phyloP scores from a whole-genome alignment of 2,888 invertebrate genomes.

The Dolichopus griseipennis region DNA sequence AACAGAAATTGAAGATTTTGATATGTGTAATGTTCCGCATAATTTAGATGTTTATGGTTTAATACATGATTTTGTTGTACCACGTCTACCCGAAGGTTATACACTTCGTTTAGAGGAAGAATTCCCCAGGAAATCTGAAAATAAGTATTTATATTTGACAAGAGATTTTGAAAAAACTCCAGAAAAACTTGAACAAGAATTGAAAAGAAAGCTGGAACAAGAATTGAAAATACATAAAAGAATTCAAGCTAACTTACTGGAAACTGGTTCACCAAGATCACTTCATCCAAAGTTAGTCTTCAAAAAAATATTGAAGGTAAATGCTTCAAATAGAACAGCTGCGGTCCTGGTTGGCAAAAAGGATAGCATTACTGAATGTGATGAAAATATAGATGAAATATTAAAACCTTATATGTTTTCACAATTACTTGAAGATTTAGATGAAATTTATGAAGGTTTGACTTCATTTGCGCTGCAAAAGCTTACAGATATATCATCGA shows the following conservation, averaged over 20 bases:
- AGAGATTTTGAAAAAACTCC: neutral
- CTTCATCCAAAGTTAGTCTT: slow-evolving; percentile 33
- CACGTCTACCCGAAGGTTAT: slow-evolving; percentile 40
- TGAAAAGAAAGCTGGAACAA: neutral
- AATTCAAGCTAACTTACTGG: slow-evolving; percentile 32
- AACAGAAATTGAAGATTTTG: slow-evolving; percentile 37
- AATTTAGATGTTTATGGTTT: slow-evolving; percentile 37
- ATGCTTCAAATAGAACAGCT: slow-evolving; percentile 8
- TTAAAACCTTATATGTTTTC: slow-evolving; percentile 25
- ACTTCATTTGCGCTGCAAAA: neutral
- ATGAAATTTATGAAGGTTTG: slow-evolving; percentile 11
- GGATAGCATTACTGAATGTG: neutral
- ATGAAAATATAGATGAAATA: neutral
- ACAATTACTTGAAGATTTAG: slow-evolving; percentile 23
- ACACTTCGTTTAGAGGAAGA: slow-evolving; percentile 31
- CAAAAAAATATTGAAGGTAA: slow-evolving; percentile 35
- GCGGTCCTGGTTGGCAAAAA: slow-evolving; percentile 9
- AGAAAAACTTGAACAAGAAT: neutral
- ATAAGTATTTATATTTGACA: slow-evolving; percentile 5
- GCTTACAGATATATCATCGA: slow-evolving; percentile 30
- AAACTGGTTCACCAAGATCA: slow-evolving; percentile 34
- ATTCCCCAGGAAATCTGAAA: slow-evolving; percentile 15
- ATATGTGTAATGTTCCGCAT: slow-evolving; percentile 36
- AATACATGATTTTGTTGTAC: slow-evolving; percentile 38
- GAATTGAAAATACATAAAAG: slow-evolving; percentile 18